phyloP scores from a whole-genome alignment of 2,113 vertebrate species.

The Tupaia chinensis region DNA sequence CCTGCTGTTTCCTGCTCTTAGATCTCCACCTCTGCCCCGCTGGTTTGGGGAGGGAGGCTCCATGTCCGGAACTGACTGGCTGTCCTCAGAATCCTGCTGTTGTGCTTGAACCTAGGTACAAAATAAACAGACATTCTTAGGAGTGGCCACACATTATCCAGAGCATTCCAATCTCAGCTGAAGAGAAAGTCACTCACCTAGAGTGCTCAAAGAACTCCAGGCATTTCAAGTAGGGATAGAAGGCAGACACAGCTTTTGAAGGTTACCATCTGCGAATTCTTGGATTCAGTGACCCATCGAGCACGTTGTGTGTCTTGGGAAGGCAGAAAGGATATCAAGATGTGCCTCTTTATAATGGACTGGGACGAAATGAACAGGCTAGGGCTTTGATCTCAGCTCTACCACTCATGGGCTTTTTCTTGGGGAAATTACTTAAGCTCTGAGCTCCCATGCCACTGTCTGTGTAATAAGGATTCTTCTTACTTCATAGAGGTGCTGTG shows the following conservation, averaged over 20 bases:
- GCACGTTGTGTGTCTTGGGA: background rate
- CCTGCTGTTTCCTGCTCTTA: constrained; percentile 61
- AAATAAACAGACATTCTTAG: constrained; percentile 61
- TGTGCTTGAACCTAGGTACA: constrained; percentile 27
- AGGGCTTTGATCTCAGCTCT: background rate
- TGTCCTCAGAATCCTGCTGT: background rate
- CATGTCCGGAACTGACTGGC: background rate
- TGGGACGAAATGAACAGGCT: background rate
- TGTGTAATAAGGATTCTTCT: background rate
- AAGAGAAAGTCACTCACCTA: constrained; percentile 63
- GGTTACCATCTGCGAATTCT: background rate
- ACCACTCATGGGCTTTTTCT: background rate
- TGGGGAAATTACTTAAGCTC: background rate
- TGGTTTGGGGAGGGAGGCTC: constrained; percentile 38
- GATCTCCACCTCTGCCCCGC: background rate
- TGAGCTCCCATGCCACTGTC: background rate
- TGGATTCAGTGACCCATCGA: background rate
- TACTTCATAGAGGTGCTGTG: background rate
- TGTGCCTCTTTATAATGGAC: background rate
- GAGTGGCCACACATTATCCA: constrained; percentile 67
- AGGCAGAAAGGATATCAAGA: background rate
- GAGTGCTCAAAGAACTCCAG: constrained; percentile 33
- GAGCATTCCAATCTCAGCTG: constrained; percentile 69
- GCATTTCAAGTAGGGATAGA: constrained; percentile 45
- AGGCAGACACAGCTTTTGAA: background rate